These are phyloP conservation scores for Drosophila carrolli DNA, from an alignment of 1,140 invertebrate genomes.

Conservation along the genomic window DNA sequence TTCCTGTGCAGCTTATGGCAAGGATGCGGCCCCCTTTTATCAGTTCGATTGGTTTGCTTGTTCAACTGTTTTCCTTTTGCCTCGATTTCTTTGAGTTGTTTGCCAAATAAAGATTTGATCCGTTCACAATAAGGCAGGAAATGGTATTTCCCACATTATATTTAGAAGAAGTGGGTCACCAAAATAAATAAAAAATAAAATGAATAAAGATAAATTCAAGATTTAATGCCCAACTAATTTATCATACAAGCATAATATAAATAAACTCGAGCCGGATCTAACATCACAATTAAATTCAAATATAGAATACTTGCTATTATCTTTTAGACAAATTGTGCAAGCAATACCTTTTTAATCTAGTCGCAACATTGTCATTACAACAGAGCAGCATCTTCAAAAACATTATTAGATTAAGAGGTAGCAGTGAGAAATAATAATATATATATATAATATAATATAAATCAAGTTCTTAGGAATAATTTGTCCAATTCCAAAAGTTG, in stretches of 20 bases:
- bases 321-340: background rate
- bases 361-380: too few relatives aligned
- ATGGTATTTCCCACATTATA: slow-evolving; percentile 7
- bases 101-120: slow-evolving; percentile 44
- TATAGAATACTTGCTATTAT: too few relatives aligned
- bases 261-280: too few relatives aligned
- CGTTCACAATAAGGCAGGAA: slow-evolving; percentile 33
- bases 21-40: slow-evolving; percentile 37
- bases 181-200: slow-evolving; percentile 6
- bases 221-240: background rate
- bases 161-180: background rate
- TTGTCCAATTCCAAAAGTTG: too few relatives aligned
- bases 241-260: too few relatives aligned
- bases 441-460: too few relatives aligned
- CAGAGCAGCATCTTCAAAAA: too few relatives aligned
- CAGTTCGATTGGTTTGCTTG: slow-evolving; percentile 41
- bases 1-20: slow-evolving; percentile 63
- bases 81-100: slow-evolving; percentile 36
- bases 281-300: too few relatives aligned
- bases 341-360: background rate
- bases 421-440: too few relatives aligned
- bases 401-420: too few relatives aligned
- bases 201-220: background rate
- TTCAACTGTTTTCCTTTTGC: slow-evolving; percentile 39
- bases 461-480: too few relatives aligned